These are phyloP conservation scores for Itoplectis maculator DNA, from an alignment of 2,888 invertebrate genomes.

Conservation along the genomic window DNA sequence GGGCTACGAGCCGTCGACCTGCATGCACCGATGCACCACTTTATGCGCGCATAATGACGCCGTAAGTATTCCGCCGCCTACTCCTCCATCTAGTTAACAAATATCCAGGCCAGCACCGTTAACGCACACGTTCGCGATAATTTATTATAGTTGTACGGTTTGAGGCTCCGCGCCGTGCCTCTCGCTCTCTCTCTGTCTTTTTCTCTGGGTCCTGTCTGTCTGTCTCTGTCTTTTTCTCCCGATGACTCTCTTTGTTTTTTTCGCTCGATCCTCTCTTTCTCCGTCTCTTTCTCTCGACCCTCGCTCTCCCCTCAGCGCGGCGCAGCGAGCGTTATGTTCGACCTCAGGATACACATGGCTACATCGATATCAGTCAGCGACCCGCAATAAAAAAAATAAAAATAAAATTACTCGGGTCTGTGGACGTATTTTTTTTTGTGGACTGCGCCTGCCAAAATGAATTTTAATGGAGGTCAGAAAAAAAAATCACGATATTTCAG, in stretches of 20 bases:
- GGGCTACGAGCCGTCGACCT: constrained; percentile 37
- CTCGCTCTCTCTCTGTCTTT: constrained; percentile 49
- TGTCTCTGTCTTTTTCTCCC: constrained; percentile 35
- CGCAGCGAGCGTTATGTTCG: constrained; percentile 75
- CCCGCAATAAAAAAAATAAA: constrained; percentile 69
- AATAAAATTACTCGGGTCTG: constrained; percentile 32
- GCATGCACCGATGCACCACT: constrained; percentile 64
- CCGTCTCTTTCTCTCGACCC: too few relatives aligned
- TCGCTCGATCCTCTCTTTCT: too few relatives aligned
- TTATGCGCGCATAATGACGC: constrained; percentile 69
- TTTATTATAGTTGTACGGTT: constrained; percentile 74
- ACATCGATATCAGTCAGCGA: constrained; percentile 74
- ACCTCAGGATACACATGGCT: constrained; percentile 71
- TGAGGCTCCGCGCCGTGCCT: constrained; percentile 42
- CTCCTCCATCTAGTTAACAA: constrained; percentile 81
- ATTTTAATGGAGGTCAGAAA: constrained; percentile 28
- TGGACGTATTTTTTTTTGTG: constrained; percentile 12
- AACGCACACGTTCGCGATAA: constrained; percentile 76
- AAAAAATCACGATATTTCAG: neutral
- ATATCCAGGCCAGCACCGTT: constrained; percentile 78
- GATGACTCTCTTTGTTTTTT: constrained; percentile 47
- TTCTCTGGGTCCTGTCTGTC: constrained; percentile 32
- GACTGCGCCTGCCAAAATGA: constrained; percentile 15
- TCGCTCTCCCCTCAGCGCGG: constrained; percentile 65
- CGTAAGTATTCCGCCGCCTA: constrained; percentile 75